Evolutionary conservation across 2,888 invertebrate species (phyloP), one percentile per base, ranked within the genome.

Genomic region (Caenorhabditis zanzibari): DNA sequence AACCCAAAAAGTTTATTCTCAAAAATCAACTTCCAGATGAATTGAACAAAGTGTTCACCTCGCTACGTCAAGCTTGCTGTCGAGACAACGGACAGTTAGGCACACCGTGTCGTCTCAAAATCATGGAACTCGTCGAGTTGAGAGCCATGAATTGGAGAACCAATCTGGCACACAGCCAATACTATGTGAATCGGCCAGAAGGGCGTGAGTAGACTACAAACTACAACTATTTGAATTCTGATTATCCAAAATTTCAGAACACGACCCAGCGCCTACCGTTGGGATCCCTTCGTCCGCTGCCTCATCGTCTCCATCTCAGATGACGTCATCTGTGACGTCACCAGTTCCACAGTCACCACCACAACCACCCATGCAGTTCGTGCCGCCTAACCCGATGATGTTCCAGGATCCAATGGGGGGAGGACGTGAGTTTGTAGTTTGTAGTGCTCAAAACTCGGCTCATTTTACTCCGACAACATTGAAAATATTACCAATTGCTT

Each of bases 101-200:
- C 93, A 95, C 95, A 93, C 95, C 95, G 93, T 96, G 96, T 91
- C 95, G 87, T 24, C 69, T 87, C 24, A 87, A 87, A 58, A 94
- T 97, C 92, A 95, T 97, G 93, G 96, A 97, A 94, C 94, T 97
- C 86, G 96, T 97, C 91, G 97, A 97, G 94, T 94, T 97, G 92
- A 95, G 97, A 93, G 97, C 97, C 85, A 96, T 96, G 93, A 95
- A 95, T 92, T 97, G 97, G 97, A 95, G 95, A 92, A 95, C 95
- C 85, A 95, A 95, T 88, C 96, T 92, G 77, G 90, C 92, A 24
- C 91, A 92, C 81, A 89, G 87, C 28, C 90, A 92, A 75, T 92
- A 92, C 85, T 92, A 92, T 81, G 84, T 92, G 28, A 90, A 90
- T 49, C 68, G 90, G 32, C 89, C 89, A 0, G 90, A 90, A 84